Evolutionary conservation across 2,113 vertebrate genomes (phyloP).

Genomic region (Gymnarchus niloticus): DNA sequence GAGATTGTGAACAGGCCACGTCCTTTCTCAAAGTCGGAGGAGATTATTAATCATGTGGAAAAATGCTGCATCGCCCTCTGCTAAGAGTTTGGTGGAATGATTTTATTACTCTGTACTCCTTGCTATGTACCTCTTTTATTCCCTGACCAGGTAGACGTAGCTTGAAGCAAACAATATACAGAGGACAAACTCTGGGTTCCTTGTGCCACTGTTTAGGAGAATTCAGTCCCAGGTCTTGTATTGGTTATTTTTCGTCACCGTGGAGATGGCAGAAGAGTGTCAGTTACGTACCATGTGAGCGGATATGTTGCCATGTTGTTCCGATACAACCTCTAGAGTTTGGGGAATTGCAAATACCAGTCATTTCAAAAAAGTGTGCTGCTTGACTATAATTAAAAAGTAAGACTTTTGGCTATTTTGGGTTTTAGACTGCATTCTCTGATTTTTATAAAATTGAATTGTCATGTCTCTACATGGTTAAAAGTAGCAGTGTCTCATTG

Average conservation of each 20-base stretch:
- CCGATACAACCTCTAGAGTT: neutral
- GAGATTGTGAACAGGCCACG: neutral
- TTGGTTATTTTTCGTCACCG: neutral
- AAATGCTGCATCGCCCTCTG: neutral
- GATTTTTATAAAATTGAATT: too few species aligned
- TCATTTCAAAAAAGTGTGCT: too few species aligned
- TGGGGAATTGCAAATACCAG: neutral
- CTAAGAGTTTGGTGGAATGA: neutral
- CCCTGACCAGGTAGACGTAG: neutral
- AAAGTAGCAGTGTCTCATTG: too few species aligned
- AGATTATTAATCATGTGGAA: slow-evolving; percentile 7
- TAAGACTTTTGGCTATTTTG: too few species aligned
- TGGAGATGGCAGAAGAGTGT: too few species aligned
- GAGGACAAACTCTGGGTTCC: neutral
- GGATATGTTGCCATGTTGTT: neutral
- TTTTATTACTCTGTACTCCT: neutral
- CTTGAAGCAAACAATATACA: neutral
- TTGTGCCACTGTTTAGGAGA: neutral
- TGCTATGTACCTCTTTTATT: neutral
- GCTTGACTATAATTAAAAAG: too few species aligned
- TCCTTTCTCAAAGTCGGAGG: slow-evolving; percentile 2
- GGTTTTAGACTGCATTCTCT: too few species aligned
- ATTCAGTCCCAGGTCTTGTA: neutral
- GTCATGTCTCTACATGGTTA: too few species aligned
- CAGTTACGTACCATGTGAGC: too few species aligned